These are phyloP conservation scores for Phalloptychus januarius DNA, from an alignment of 2,797 vertebrate species.

Conservation along the genomic window DNA sequence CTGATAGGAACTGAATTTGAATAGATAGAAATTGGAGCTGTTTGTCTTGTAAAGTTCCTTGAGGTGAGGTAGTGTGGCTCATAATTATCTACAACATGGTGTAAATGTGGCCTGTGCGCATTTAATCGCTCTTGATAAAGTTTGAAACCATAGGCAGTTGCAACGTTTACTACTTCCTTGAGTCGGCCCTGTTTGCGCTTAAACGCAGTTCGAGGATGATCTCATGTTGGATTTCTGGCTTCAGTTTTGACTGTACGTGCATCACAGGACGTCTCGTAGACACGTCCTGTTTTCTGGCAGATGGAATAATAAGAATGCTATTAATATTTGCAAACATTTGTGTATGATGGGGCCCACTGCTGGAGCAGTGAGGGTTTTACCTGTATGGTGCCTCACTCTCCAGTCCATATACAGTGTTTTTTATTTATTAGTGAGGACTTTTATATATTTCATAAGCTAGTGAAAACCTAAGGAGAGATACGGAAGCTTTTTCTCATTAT, in stretches of 20 bases:
- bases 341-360: conserved; percentile 30
- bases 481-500: conserved; percentile 77
- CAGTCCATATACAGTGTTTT: conserved; percentile 46
- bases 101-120: neutral
- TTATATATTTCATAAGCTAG: conserved; percentile 62
- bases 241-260: conserved; percentile 60
- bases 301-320: conserved; percentile 34
- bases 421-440: conserved; percentile 68
- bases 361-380: conserved; percentile 13
- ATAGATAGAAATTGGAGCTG: neutral
- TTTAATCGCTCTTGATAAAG: neutral
- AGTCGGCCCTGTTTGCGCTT: neutral
- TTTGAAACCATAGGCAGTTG: neutral
- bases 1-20: neutral
- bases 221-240: conserved; percentile 52
- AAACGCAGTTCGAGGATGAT: conserved; percentile 4
- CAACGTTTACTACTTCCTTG: neutral
- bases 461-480: conserved; percentile 74
- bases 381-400: conserved; percentile 33
- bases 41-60: neutral
- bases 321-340: conserved; percentile 22
- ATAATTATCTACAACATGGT: neutral
- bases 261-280: conserved; percentile 5
- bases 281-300: conserved; percentile 28
- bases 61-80: neutral